Evolutionary conservation across 2,797 vertebrate genomes (phyloP), one percentile per base, ranked within the genome.

Genomic region (Peromyscus nudipes): DNA sequence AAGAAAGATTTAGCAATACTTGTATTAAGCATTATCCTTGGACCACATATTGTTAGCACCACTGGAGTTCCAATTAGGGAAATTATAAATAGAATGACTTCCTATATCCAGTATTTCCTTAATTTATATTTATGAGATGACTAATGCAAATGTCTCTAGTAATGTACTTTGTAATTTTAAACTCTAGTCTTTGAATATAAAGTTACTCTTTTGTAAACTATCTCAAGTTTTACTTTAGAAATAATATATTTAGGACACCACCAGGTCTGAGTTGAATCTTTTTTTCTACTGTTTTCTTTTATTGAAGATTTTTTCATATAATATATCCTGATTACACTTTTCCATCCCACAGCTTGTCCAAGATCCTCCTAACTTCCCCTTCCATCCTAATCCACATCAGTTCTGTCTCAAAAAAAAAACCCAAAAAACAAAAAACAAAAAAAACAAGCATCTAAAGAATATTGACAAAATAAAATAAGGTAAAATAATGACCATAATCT

Each of bases 121-220:
- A 92, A 96, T 93, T 94, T 91, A 52, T 93, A 85, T 92, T 91
- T 93, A 52, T 88, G 93, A 95, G 43, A 93, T 90, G 17, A 82
- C 62, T 90, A 93, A 91, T 83, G 64, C 6, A 89, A 69, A 73
- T 92, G 86, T 93, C 1, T 8, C 1, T 21, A 46, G 8, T 57
- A 73, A 73, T 79, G 4, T 84, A 23, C 9, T 93, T 73, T 92
- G 8, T 95, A 82, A 76, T 89, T 91, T 97, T 80, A 83, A 55
- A 57, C 73, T 37, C 17, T 92, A 29, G 3, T 46, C 1, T 82
- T 81, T 79, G 67, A 96, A 69, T 17, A 95, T 16, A 92, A 93
- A 89, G 27, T 65, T 10, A 10, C 27, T 82, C 6, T 62, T 92
- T 84, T 96, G 43, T 27, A 95, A 96, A 82, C 11, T 57, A n/a